Conservation (phyloP, 37 sponge, comb jelly and placozoan genomes). For the Lycopodina hypogea region DNA sequence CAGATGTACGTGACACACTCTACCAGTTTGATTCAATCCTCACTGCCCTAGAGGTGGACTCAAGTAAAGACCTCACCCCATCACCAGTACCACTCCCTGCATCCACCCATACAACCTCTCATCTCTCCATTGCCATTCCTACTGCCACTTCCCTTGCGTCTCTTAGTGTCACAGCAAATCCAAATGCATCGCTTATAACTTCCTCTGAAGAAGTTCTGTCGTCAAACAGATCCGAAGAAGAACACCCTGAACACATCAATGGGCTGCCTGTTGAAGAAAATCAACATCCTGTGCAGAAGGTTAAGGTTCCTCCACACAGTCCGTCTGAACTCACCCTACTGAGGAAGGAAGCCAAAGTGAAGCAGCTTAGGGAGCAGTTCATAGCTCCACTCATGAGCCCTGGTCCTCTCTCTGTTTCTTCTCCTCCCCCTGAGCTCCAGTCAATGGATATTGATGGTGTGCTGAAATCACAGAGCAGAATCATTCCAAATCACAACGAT, state of each 20-base stretch:
- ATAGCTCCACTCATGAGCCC: neutral
- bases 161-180: too few relatives aligned
- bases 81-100: neutral
- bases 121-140: neutral
- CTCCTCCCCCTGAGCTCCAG: neutral
- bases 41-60: conserved; percentile 15
- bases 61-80: neutral
- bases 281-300: neutral
- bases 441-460: neutral
- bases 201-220: neutral
- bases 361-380: conserved; percentile 21
- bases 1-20: conserved; percentile 22
- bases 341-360: conserved; percentile 14
- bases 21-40: conserved; percentile 45
- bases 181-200: neutral
- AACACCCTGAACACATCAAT: neutral
- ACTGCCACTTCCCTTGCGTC: neutral
- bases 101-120: neutral
- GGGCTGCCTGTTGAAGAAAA: neutral
- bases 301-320: neutral
- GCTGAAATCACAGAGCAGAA: neutral
- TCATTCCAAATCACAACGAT: conserved; percentile 24
- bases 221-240: neutral
- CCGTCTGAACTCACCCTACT: conserved; percentile 4
- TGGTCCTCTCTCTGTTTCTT: neutral